Evolutionary conservation across 92 coral and sea anemone genomes (phyloP), one percentile per base, ranked within the genome.

Genomic region (Galaxea fascicularis): DNA sequence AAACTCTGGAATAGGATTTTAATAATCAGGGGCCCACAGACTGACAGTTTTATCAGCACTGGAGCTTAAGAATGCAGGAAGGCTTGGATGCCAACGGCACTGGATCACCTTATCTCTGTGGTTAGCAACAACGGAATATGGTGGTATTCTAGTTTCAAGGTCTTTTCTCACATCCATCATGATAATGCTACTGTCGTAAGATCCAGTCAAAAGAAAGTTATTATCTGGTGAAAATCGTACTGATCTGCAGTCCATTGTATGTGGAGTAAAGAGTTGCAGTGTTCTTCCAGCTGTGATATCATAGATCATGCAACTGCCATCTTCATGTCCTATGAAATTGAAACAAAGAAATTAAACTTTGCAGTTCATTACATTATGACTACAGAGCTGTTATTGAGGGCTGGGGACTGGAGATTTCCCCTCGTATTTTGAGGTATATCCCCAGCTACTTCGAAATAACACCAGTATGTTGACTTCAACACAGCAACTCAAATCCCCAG

Each of bases 161-260:
- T 90, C 77, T 73, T 89, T 91, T 79, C 93, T 91, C 63, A 94
- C 51, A 68, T 92, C 93, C 77, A 93, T 90, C 31, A 96, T 77
- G 24, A 92, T 89, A 20, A 94, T 91, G 72, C 92, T 95, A 64
- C 94, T 83, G 91, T 96, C 99, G 47, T 96, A 96, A 0, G 99
- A 96, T 51, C 98, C 98, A 20, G 98, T 88, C 82, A 96, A 78
- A 56, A 96, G 89, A 87, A 90, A 93, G 65, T 89, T 92, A 76
- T 95, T 93, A 77, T 93, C 98, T 64, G 98, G 95, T 45, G 99
- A 96, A 83, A 94, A 96, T 47, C 99, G 98, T 18, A 96, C 96
- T 62, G 99, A 91, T 53, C 99, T 86, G 79, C 99, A 96, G 82
- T 96, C 99, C 91, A 89, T 82, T 69, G 92, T 93, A 85, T 96